Base-by-base conservation (phyloP, 2,797 vertebrate genomes). In the Notolabrus celidotus region DNA sequence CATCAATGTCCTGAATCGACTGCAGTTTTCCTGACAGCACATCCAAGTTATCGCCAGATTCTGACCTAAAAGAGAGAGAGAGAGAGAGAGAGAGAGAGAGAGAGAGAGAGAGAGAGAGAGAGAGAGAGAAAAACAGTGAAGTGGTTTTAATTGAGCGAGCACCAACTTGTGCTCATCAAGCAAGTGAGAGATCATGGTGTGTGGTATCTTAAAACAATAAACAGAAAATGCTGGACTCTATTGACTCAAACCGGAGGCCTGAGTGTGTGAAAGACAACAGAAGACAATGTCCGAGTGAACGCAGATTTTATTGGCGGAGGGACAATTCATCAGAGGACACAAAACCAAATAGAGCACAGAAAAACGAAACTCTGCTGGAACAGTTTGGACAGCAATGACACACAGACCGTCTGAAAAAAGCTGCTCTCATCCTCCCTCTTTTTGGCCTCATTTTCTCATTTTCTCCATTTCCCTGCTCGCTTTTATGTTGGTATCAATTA, bases 1-100 rank as follows among this genome's bases (percentile, higher is more conserved):
- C 96, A 10, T 98, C 97, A 5, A 97, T 91, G 5, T 96, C 95
- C 10, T 89, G 91, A 79, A 98, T 95, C 51, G 91, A 85, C 70
- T 98, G 92, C 0, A 99, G 93, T 79, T 92, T 95, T 58, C 53
- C 87, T 8, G 96, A 94, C 62, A 99, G 90, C 17, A 88, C 5
- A 0, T 94, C 91, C 79, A 99, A 88, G 19, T 95, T 91, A 8
- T 91, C 90, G 38, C 87, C 93, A 73, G 94, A 93, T 54, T 96
- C 95, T 8, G 96, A 94, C 84, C 97, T 94, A 79, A 49, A 52
- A 74, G 33, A 58, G 22, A 52, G 31, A 70, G 25, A 54, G 81
- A n/a, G n/a, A n/a, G n/a, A n/a, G n/a, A n/a, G n/a, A n/a, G n/a
- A n/a, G n/a, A n/a, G n/a, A n/a, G n/a, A n/a, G n/a, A n/a, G n/a